Percentiles rank a stretch among this genome's conserved stretches.
These are phyloP conservation scores for Sinelater perroti DNA, from an alignment of 2,888 invertebrate genomes.

Conservation along the genomic window DNA sequence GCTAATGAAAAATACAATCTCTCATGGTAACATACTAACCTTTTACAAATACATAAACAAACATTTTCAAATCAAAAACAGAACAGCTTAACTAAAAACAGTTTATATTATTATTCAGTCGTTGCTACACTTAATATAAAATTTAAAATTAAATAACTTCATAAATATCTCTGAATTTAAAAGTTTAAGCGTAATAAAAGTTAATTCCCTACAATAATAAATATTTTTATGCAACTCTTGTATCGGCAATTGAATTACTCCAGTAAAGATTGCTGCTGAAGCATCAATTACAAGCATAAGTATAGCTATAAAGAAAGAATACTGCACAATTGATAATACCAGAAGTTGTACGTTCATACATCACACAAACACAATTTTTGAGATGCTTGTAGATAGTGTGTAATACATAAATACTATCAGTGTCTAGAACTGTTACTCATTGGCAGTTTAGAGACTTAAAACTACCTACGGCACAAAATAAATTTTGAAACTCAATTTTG, in stretches of 20 bases:
- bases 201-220: conserved; percentile 9
- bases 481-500: too few relatives aligned
- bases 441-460: conserved; percentile 12
- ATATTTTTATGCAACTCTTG: conserved; percentile 3
- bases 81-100: too few relatives aligned
- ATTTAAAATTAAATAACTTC: conserved; percentile 18
- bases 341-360: conserved; percentile 14
- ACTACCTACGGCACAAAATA: too few relatives aligned
- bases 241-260: background rate
- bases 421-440: conserved; percentile 12
- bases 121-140: conserved; percentile 12
- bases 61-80: too few relatives aligned
- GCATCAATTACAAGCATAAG: too few relatives aligned
- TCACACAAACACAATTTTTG: conserved; percentile 10
- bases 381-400: background rate
- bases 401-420: conserved; percentile 8
- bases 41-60: too few relatives aligned
- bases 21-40: too few relatives aligned
- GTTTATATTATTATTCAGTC: conserved; percentile 11
- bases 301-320: conserved; percentile 1
- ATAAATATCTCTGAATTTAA: conserved; percentile 4
- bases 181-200: conserved; percentile 14
- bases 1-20: too few relatives aligned
- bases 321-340: conserved; percentile 10
- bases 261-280: too few relatives aligned